Evolutionary conservation across 1,140 invertebrate genomes (phyloP).

Genomic region (Portunus trituberculatus): DNA sequence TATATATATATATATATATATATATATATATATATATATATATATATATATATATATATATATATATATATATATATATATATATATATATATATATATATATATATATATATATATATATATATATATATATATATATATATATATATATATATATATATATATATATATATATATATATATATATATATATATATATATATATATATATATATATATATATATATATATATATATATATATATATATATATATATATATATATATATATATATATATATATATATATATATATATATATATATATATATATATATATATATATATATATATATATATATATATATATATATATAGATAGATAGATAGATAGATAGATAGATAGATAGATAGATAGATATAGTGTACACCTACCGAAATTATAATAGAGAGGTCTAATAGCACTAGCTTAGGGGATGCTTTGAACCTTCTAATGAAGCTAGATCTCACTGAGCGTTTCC

Average conservation of each 20-base stretch:
- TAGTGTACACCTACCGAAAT: too few species aligned
- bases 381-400: too few species aligned
- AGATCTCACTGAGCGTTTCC: too few species aligned
- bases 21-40: conserved; percentile 54
- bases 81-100: conserved; percentile 59
- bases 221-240: conserved; percentile 56
- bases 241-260: conserved; percentile 46
- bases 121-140: conserved; percentile 55
- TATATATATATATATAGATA: conserved; percentile 56
- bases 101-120: conserved; percentile 55
- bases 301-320: conserved; percentile 57
- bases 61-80: conserved; percentile 49
- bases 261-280: conserved; percentile 39
- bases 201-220: conserved; percentile 58
- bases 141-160: conserved; percentile 39
- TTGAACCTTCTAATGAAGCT: too few species aligned
- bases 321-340: conserved; percentile 54
- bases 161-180: conserved; percentile 55
- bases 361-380: conserved; percentile 47
- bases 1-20: conserved; percentile 39
- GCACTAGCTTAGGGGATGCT: too few species aligned
- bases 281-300: conserved; percentile 58
- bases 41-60: conserved; percentile 61
- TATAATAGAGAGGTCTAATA: too few species aligned
- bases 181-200: conserved; percentile 43